Percentiles rank a stretch among this genome's conserved stretches.
Evolutionary conservation across 2,888 invertebrate genomes (phyloP).

Genomic region (Meandrusa payeni): DNA sequence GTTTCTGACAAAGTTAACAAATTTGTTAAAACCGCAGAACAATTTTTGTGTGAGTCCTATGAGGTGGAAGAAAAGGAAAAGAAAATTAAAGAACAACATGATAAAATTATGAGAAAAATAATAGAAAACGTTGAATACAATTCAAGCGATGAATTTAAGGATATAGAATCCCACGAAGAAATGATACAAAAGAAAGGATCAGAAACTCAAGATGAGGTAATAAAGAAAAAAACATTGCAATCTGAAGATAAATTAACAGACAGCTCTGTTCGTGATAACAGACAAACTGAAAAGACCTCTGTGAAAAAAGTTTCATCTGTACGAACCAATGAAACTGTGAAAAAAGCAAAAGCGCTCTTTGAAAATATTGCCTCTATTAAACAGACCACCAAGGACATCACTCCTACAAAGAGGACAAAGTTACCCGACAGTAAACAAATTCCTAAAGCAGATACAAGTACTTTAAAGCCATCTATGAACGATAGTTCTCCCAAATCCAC

Average conservation of each 20-base stretch:
- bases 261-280: conserved; percentile 24
- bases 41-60: conserved; percentile 60
- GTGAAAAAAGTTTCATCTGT: conserved; percentile 67
- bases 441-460: conserved; percentile 46
- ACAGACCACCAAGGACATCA: conserved; percentile 47
- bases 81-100: conserved; percentile 68
- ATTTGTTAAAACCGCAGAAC: conserved; percentile 82
- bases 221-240: conserved; percentile 46
- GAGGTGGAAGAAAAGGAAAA: conserved; percentile 58
- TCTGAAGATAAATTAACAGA: conserved; percentile 49
- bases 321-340: conserved; percentile 83
- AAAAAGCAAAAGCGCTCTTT: conserved; percentile 86
- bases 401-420: conserved; percentile 52
- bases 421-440: conserved; percentile 70
- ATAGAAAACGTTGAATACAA: conserved; percentile 49
- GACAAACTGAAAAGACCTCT: conserved; percentile 43
- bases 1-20: conserved; percentile 85
- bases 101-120: conserved; percentile 62
- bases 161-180: conserved; percentile 28
- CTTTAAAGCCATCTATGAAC: conserved; percentile 44
- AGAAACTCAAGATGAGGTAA: conserved; percentile 32
- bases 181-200: conserved; percentile 28
- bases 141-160: conserved; percentile 33
- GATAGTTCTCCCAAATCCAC: conserved; percentile 41
- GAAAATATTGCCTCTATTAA: conserved; percentile 81